Percentiles rank a stretch among this genome's conserved stretches.
Evolutionary conservation across 2,113 vertebrate species (phyloP).

Genomic region (Ellobius talpinus): DNA sequence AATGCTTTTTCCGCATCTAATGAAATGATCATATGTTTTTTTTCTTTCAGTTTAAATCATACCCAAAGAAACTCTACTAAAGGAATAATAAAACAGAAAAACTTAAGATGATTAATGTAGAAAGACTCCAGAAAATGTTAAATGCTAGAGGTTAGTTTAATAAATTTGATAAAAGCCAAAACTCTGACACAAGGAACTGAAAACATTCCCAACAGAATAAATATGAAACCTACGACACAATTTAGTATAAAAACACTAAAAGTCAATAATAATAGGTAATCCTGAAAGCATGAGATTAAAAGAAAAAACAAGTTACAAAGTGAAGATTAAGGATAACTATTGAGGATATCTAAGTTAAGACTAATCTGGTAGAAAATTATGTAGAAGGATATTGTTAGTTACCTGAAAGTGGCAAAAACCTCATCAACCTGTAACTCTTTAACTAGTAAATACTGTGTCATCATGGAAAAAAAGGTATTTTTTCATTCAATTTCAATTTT

Average conservation of each 20-base stretch:
- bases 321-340: neutral
- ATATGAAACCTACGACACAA: neutral
- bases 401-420: neutral
- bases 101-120: neutral
- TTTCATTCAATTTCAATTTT: neutral
- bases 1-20: too few species aligned
- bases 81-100: neutral
- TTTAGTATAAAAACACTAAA: constrained; percentile 14
- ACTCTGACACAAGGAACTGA: neutral
- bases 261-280: neutral
- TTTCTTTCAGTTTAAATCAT: too few species aligned
- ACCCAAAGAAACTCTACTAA: neutral
- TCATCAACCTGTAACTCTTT: neutral
- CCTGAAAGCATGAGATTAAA: neutral
- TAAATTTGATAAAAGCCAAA: constrained; percentile 1
- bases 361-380: neutral
- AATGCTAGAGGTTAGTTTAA: neutral
- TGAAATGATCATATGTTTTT: too few species aligned
- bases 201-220: neutral
- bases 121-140: neutral
- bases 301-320: neutral
- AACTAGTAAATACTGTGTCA: neutral
- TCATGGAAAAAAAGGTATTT: neutral
- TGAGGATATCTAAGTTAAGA: neutral
- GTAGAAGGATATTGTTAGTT: neutral